These are phyloP conservation scores for Hemiscyllium ocellatum DNA, from an alignment of 2,113 vertebrate genomes.

Conservation along the genomic window DNA sequence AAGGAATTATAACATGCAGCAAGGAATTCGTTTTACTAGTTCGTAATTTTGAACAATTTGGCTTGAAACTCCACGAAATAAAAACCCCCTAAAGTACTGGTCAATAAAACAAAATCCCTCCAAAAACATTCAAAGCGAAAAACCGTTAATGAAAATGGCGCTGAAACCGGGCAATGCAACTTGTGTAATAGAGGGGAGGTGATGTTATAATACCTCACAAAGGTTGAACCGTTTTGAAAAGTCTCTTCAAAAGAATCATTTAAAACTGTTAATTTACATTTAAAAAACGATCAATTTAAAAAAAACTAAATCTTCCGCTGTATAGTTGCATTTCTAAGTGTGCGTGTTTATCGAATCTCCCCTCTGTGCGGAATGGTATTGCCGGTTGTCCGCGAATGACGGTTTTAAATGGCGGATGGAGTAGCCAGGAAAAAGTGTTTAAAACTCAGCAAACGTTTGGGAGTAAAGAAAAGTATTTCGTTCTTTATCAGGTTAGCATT, in stretches of 20 bases:
- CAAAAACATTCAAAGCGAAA: not conserved
- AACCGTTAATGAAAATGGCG: not conserved
- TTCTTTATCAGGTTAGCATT: not conserved
- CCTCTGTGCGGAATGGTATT: not conserved
- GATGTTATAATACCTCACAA: not conserved
- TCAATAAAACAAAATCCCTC: not conserved
- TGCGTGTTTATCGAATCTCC: not conserved
- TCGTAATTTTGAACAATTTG: not conserved
- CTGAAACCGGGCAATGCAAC: not conserved
- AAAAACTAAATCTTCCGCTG: not conserved
- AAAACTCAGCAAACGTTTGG: not conserved
- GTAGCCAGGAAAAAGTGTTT: not conserved
- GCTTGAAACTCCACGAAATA: not conserved
- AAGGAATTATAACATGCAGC: not conserved
- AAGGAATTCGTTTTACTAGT: not conserved
- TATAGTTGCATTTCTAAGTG: fast-evolving
- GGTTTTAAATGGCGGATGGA: not conserved
- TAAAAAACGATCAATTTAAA: not conserved
- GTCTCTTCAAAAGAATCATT: not conserved
- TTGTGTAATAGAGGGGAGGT: not conserved
- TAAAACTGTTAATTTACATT: fast-evolving
- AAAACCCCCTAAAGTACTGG: too few species aligned
- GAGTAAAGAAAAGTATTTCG: not conserved
- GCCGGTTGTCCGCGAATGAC: not conserved
- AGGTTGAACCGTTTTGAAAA: not conserved